phyloP scores from a whole-genome alignment of 2,888 invertebrate genomes.

The Elgonia sp. region DNA sequence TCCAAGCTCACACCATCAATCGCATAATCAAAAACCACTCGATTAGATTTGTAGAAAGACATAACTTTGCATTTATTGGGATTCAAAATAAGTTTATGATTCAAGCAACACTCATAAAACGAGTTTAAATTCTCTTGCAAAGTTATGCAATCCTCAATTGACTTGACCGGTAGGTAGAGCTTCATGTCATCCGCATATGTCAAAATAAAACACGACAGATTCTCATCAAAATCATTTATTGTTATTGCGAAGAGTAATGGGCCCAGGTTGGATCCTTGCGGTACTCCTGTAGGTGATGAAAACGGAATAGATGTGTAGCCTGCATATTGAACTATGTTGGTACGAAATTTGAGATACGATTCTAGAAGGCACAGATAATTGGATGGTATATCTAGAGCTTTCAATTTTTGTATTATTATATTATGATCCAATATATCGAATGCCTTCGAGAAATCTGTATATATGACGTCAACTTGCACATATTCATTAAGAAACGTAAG shows the following conservation, averaged over 20 bases:
- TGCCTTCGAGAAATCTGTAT: neutral
- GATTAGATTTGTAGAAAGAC: neutral
- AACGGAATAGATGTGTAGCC: neutral
- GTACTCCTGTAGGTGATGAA: neutral
- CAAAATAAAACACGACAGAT: neutral
- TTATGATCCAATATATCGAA: neutral
- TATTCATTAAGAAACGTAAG: neutral
- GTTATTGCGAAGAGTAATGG: neutral
- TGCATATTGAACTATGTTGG: neutral
- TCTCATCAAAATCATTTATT: too few relatives aligned
- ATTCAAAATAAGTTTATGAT: neutral
- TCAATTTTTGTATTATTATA: neutral
- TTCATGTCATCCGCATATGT: neutral
- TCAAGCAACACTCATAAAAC: neutral
- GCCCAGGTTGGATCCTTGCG: conserved; percentile 12
- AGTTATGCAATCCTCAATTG: neutral
- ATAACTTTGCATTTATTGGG: neutral
- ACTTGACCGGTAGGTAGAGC: too few relatives aligned
- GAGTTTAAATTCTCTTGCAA: neutral
- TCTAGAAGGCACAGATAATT: neutral
- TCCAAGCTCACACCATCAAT: neutral
- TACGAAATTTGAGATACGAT: neutral
- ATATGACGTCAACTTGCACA: neutral
- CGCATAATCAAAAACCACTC: neutral
- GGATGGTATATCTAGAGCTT: neutral